Base-by-base conservation (phyloP, 30 jellyfish, hydroid and myxozoan genomes). In the Hydra vulgaris region DNA sequence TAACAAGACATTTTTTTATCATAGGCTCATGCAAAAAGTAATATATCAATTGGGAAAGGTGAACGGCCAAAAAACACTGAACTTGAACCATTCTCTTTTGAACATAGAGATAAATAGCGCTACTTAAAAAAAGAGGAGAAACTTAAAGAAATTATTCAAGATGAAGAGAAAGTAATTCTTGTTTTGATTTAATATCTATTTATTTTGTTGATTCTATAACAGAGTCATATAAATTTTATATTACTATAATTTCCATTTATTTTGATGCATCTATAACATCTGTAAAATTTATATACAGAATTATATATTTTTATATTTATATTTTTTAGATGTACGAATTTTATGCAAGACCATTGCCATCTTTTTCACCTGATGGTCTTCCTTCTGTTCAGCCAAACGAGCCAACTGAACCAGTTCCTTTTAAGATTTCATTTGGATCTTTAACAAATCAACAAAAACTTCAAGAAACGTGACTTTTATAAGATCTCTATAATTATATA, bases 281-380 rank as follows among this genome's bases (percentile, higher is more conserved):
- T n/a, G n/a, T n/a, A 40, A 40, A 40, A 15, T 68, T 68, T 3
- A 1, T 68, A n/a, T 3, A n/a, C n/a, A n/a, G n/a, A n/a, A n/a
- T n/a, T n/a, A 8, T 23, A 4, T 3, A 20, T 19, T 54, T 78
- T 7, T 23, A 5, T 17, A n/a, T n/a, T n/a, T n/a, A n/a, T 7
- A 27, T 77, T 5, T 27, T 74, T 74, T 54, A 3, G 78, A 82
- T 94, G 95, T 92, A 72, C 79, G 98, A 70, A 90, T 91, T 91
- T 81, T 95, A 86, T 68, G 98, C 98, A 17, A 74, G 90, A 26
- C 98, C 96, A 0, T 89, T 91, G 0, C 98, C 98, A 26, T 72
- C 82, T 54, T 79, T 91, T 19, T 90, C 97, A 12, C 97, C 97
- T 7, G 97, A 90, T 27, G 68, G 66, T 23, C 74, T 90, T 15